Conservation (phyloP, 1,140 invertebrate species). For the Leucophenga varia region DNA sequence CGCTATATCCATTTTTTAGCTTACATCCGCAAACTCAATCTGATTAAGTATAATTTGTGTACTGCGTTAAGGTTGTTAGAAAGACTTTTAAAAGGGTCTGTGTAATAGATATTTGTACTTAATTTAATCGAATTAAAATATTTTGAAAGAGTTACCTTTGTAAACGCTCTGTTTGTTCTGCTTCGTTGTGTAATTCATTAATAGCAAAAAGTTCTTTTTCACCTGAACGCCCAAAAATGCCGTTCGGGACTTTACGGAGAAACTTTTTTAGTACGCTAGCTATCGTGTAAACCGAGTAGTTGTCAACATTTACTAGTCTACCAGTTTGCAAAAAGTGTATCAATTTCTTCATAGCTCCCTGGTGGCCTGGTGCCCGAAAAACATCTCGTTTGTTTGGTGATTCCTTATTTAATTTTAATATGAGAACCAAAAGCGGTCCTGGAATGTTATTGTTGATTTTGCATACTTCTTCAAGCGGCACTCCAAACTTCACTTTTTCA, state of each 20-base stretch:
- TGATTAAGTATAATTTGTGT: too few relatives aligned
- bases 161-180: slow-evolving; percentile 87
- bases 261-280: slow-evolving; percentile 98
- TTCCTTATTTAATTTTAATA: slow-evolving; percentile 93
- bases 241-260: slow-evolving; percentile 94
- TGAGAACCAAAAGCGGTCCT: slow-evolving; percentile 83
- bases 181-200: slow-evolving; percentile 74
- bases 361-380: slow-evolving; percentile 90
- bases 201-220: slow-evolving; percentile 90
- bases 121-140: too few relatives aligned
- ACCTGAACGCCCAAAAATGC: slow-evolving; percentile 88
- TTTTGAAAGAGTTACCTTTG: slow-evolving; percentile 84
- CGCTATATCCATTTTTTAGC: too few relatives aligned
- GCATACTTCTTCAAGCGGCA: slow-evolving; percentile 85
- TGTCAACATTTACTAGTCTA: slow-evolving; percentile 94
- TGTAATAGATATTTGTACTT: too few relatives aligned
- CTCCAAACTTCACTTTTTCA: slow-evolving; percentile 93
- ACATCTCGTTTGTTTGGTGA: slow-evolving; percentile 90
- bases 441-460: slow-evolving; percentile 93
- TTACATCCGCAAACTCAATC: too few relatives aligned
- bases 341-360: slow-evolving; percentile 93
- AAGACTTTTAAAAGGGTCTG: too few relatives aligned
- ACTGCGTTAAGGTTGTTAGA: too few relatives aligned
- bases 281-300: slow-evolving; percentile 97
- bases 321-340: slow-evolving; percentile 94